Conservation (phyloP, 2,888 invertebrate species). For the Marronus borbonicus region DNA sequence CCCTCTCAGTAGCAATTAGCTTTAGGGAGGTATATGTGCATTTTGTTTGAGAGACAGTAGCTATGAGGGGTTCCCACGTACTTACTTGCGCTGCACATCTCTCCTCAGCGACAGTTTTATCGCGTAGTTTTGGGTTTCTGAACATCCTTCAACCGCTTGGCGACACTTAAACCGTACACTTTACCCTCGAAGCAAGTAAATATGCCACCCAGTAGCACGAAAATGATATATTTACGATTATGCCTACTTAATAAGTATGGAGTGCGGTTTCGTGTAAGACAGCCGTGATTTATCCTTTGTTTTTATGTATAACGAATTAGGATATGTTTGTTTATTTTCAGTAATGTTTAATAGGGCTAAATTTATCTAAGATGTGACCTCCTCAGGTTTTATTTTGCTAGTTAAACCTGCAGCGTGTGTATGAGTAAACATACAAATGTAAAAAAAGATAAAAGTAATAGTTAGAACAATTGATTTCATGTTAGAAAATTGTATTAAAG, state of each 20-base stretch:
- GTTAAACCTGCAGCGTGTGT: too few relatives aligned
- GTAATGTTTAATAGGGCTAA: background rate
- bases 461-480: too few relatives aligned
- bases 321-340: slow-evolving; percentile 6
- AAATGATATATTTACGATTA: slow-evolving; percentile 45
- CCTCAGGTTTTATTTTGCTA: background rate
- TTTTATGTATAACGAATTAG: background rate
- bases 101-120: slow-evolving; percentile 30
- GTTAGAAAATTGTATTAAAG: too few relatives aligned
- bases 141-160: slow-evolving; percentile 14
- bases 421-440: too few relatives aligned
- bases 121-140: slow-evolving; percentile 21
- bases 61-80: background rate
- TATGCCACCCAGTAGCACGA: slow-evolving; percentile 37
- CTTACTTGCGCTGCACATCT: background rate
- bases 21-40: too few relatives aligned
- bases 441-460: too few relatives aligned
- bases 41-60: too few relatives aligned
- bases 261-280: slow-evolving; percentile 6
- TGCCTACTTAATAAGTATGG: slow-evolving; percentile 38
- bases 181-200: slow-evolving; percentile 19
- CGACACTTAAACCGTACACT: background rate
- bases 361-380: background rate
- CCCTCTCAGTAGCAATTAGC: too few relatives aligned
- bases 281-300: slow-evolving; percentile 21